A percentile compares a stretch with the other conserved stretches of the same genome.
Evolutionary conservation across 2,113 vertebrate genomes (phyloP).

Genomic region (Callaeas wilsoni): DNA sequence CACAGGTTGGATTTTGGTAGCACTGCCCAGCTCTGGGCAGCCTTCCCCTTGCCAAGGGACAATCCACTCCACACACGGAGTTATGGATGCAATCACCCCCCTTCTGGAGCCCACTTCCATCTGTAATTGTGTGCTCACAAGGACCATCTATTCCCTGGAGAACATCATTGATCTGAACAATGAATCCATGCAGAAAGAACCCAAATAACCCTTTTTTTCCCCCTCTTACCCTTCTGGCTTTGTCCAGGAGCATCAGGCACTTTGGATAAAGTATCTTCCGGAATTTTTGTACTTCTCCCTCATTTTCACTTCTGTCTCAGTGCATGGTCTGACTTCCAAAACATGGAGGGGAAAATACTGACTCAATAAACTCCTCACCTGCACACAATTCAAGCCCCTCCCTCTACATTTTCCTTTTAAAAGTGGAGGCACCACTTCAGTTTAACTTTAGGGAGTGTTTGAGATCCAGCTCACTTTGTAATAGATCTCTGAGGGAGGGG

Average conservation of each 20-base stretch:
- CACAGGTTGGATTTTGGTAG: not conserved
- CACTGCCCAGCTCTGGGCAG: not conserved
- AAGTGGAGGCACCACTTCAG: not conserved
- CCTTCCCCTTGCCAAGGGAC: not conserved
- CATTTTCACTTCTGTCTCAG: not conserved
- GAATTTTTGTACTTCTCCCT: fast-evolving
- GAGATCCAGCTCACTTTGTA: not conserved
- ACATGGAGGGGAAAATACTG: not conserved
- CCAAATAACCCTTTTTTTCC: fast-evolving
- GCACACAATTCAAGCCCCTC: not conserved
- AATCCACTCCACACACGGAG: not conserved
- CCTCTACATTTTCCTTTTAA: not conserved
- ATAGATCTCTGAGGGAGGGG: not conserved
- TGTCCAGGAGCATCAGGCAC: no score
- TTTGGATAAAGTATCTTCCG: not conserved
- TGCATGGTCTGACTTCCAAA: not conserved
- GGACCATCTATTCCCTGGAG: not conserved
- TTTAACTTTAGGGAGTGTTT: not conserved
- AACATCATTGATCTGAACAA: not conserved
- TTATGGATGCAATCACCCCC: not conserved
- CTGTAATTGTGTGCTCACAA: not conserved
- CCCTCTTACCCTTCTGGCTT: not conserved
- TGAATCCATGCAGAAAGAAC: not conserved
- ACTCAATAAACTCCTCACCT: not conserved
- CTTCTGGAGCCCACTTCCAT: not conserved